phyloP scores from a whole-genome alignment of 2,797 vertebrate species.

The Acanthis flammea region DNA sequence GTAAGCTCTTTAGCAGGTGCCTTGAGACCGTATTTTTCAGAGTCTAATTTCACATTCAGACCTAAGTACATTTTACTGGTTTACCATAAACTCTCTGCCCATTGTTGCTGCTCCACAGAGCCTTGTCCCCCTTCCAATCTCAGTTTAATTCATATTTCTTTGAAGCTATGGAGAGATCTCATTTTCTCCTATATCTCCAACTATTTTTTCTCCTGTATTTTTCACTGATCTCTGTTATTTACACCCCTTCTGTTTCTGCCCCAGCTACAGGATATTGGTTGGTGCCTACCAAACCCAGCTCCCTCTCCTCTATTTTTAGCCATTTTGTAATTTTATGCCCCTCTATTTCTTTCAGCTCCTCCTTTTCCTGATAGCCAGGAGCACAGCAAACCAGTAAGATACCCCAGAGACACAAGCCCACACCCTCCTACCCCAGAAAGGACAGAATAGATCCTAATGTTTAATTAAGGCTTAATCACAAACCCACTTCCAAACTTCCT shows the following conservation, averaged over 20 bases:
- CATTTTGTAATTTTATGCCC: neutral
- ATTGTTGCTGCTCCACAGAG: neutral
- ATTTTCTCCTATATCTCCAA: neutral
- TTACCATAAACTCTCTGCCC: conserved; percentile 54
- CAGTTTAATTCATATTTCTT: neutral
- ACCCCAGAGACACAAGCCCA: neutral
- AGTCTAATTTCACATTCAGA: conserved; percentile 63
- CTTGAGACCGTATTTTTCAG: neutral
- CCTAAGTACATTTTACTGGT: conserved; percentile 51
- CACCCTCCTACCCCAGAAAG: neutral
- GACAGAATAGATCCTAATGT: neutral
- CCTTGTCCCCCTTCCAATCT: neutral
- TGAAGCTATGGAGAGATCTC: neutral
- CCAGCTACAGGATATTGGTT: neutral
- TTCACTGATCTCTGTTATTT: neutral
- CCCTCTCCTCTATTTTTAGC: neutral
- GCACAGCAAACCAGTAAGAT: neutral
- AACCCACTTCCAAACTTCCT: neutral
- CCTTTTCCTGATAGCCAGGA: neutral
- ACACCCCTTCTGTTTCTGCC: neutral
- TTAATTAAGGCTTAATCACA: neutral
- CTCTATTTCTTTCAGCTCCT: neutral
- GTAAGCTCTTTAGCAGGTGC: conserved; percentile 56
- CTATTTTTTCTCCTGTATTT: neutral
- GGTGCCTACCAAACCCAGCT: neutral